Base-by-base conservation (phyloP, 2,888 invertebrate genomes). In the Stomorhina lunata region DNA sequence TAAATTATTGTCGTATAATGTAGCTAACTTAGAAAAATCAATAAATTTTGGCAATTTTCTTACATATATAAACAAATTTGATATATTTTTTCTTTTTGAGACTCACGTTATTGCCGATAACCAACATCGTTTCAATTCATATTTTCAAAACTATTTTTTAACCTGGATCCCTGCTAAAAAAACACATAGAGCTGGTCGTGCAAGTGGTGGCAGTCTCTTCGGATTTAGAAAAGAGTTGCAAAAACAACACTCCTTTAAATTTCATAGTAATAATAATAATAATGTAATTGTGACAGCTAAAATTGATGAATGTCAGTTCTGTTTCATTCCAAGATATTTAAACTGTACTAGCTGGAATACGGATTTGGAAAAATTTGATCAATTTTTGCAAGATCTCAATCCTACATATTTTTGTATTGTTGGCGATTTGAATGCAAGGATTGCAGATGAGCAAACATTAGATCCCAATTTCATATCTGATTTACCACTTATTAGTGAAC, bases 341-440 rank as follows among this genome's bases (percentile, higher is more conserved):
- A 57, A 71, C 7, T 55, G 29, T 37, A 17, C 55, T 15, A 57
- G 29, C 12, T 71, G 69, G 69, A n/a, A n/a, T 40, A 71, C 20
- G 15, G 69, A 71, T 37, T 10, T 25, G 12, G 40, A 71, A 10
- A 43, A 5, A n/a, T 55, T 71, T 29, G 69, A 71, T 12, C 15
- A 32, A 22, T 71, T 71, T 32, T 17, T 71, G 32, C 29, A 20
- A 2, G 32, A 59, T 7, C 48, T 71, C 2, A 20, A 10, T 9
- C 59, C 59, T 9, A 9, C 17, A 25, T 48, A 20, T 17, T 71
- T 40, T 37, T 59, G 71, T 15, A 45, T 71, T 17, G n/a, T 71
- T 45, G 59, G 71, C 2, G 57, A 71, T 55, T 25, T 57, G 2
- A 71, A 71, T 71, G 69, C 55, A 4, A 32, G 69, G 9, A 43